These are phyloP conservation scores for Tupaia tana DNA, from an alignment of 2,113 vertebrate species.

Conservation along the genomic window DNA sequence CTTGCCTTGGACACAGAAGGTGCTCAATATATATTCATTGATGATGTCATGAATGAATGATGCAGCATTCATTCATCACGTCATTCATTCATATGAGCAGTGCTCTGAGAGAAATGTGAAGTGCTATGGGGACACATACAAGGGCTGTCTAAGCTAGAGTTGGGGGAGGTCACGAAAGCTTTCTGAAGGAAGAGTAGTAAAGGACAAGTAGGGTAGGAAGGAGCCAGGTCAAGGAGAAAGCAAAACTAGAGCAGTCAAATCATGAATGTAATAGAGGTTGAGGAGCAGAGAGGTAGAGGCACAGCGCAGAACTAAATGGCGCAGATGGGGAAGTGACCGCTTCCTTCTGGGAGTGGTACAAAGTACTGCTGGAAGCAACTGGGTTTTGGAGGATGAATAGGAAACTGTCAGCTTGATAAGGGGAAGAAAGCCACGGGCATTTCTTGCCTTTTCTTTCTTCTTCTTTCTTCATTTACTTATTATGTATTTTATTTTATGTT, in stretches of 20 bases:
- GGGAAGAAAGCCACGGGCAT: neutral
- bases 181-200: neutral
- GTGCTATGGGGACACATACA: neutral
- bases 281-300: neutral
- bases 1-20: neutral
- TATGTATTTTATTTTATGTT: too few species aligned
- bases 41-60: neutral
- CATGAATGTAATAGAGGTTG: neutral
- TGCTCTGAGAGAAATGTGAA: neutral
- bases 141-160: neutral
- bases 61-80: too few species aligned
- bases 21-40: neutral
- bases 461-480: too few species aligned
- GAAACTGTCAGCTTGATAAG: neutral
- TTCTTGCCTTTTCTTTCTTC: too few species aligned
- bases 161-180: neutral
- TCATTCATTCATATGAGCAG: neutral
- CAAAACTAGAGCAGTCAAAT: neutral
- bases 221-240: neutral
- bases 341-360: neutral
- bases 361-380: neutral
- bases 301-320: neutral
- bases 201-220: neutral
- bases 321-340: neutral
- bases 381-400: neutral